Base-by-base conservation (phyloP, 2,888 invertebrate species). In the Amblyjoppa fuscipennis region DNA sequence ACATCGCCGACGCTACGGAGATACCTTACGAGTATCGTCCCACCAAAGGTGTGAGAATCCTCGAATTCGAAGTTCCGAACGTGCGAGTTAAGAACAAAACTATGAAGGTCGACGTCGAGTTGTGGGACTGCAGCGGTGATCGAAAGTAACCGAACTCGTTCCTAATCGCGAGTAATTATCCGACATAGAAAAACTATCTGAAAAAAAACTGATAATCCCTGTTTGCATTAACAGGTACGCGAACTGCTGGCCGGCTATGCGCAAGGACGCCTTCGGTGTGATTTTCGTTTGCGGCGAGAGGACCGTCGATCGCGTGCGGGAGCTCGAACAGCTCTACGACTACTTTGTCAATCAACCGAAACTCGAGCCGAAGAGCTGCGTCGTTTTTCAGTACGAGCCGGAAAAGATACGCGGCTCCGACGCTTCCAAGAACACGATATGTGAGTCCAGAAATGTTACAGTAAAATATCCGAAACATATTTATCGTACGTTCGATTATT, bases 61-160 rank as follows among this genome's bases (percentile, higher is more conserved):
- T 97, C 16, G 97, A 97, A 92, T 97, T 97, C 93, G 97, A 97
- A 93, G 95, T 96, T 34, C 94, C 95, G 31, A 95, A 96, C 89
- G 91, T 97, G 6, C 95, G 95, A 88, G 94, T 96, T 0, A 95
- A 96, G 90, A 96, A 96, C 6, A 95, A 95, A 90, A 93, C 93
- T 69, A 92, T 94, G 11, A 96, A 95, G 89, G 95, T 96, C 38
- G 97, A 97, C 90, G 96, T 98, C 56, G 97, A 98, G 94, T 93
- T 97, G 69, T 97, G 97, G 97, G 97, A 97, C 92, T 96, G 96
- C 93, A 97, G 97, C 92, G 97, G 97, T 20, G 97, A 97, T 92
- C 95, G 95, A 89, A 97, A 96, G 97, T 97, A 95, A 90, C 91
- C 41, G 70, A 28, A 51, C 5, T 16, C 16, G 6, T 51, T 51